Evolutionary conservation across 2,797 vertebrate species (phyloP), one percentile per base, ranked within the genome.

Genomic region (Esox lucius): DNA sequence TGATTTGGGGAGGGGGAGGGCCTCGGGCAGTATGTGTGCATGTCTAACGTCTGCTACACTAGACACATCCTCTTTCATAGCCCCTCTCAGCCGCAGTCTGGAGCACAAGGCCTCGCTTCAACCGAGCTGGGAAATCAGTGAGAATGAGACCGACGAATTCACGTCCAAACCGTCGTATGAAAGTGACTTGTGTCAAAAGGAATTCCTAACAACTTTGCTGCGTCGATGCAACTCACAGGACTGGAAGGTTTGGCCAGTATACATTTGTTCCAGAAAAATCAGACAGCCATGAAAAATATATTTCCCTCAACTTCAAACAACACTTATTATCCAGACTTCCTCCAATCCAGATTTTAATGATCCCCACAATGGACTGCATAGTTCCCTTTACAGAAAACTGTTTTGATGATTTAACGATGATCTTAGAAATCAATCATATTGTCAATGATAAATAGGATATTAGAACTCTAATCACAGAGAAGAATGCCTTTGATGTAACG

Each of bases 391-490:
- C 26, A 5, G 7, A 33, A 24, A 31, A 56, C 28, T 5, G 31
- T 71, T 53, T 31, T 19, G 49, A 16, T n/a, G 70, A 71, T 56
- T 71, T 56, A 56, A 33, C 51, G 5, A 33, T 11, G 49, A 56
- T n/a, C 26, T 35, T 51, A 53, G 31, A 19, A 51, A 70, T 53
- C 69, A 17, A 53, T 71, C 70, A 56, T 33, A 31, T 71, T 71
- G 24, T 19, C 26, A 65, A 64, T 46, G 59, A 48, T 64, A 73
- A 73, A 73, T 73, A 64, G 39, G 71, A 73, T 13, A 46, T 73
- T 65, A 73, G 33, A 24, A 26, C 39, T 46, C 39, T 19, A 65
- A 73, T 64, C 22, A 53, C 35, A 15, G 19, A 19, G 16, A 48
- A 46, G 35, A 56, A 64, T 46, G 56, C 24, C 56, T 72, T 72